A percentile compares a stretch with the other conserved stretches of the same genome.
Evolutionary conservation across 1,140 invertebrate genomes (phyloP).

Genomic region (Diabrotica virgifera): DNA sequence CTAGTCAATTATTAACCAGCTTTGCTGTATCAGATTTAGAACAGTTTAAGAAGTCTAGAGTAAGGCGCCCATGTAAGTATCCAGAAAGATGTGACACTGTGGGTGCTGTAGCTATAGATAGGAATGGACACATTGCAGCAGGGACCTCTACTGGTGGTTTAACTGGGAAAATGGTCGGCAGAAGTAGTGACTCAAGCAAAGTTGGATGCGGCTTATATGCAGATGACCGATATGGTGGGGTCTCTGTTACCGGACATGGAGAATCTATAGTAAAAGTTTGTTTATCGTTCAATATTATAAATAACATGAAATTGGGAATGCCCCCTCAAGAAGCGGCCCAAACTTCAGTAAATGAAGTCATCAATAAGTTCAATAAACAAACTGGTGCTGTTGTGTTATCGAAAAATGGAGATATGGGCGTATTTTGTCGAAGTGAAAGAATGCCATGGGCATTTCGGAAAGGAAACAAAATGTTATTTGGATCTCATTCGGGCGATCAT

Average conservation of each 20-base stretch:
- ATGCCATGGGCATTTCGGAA: not conserved
- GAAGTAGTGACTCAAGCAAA: constrained; percentile 77
- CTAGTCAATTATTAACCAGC: constrained; percentile 65
- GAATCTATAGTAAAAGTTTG: constrained; percentile 73
- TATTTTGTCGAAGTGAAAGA: not conserved
- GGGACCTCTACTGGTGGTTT: constrained; percentile 84
- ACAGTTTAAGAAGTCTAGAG: constrained; percentile 42
- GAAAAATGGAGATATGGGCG: not conserved
- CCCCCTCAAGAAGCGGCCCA: not conserved
- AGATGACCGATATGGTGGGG: constrained; percentile 42
- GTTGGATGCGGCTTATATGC: constrained; percentile 57
- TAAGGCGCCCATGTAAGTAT: not conserved
- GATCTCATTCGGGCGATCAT: not conserved
- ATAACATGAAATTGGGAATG: constrained; percentile 61
- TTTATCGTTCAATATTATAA: constrained; percentile 68
- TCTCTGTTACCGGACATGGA: constrained; percentile 55
- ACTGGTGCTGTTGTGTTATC: not conserved
- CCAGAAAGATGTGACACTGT: constrained; percentile 59
- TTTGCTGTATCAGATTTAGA: constrained; percentile 59
- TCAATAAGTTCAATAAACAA: not conserved
- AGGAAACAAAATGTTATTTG: not conserved
- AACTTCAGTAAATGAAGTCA: not conserved
- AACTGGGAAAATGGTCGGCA: constrained; percentile 74
- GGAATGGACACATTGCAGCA: constrained; percentile 64
- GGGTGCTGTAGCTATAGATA: constrained; percentile 78